Base-by-base conservation (phyloP, 2,888 invertebrate genomes). In the Thalpophila matura region DNA sequence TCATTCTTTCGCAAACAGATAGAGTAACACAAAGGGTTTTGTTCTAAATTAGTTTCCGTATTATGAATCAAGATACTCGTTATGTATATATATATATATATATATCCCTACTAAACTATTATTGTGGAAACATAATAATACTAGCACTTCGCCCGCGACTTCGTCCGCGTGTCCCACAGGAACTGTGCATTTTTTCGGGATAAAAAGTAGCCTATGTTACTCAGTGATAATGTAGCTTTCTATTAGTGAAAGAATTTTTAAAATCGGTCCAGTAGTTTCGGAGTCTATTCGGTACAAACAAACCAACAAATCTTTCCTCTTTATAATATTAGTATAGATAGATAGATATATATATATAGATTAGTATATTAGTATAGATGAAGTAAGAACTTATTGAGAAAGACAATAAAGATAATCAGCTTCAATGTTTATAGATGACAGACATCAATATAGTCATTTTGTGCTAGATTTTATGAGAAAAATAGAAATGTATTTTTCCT, bases 11-110 rank as follows among this genome's bases (percentile, higher is more conserved):
- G 59, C 37, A 53, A 63, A 60, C 56, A 58, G 16, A 56, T 22
- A 33, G 38, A n/a, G n/a, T n/a, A n/a, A n/a, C n/a, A 79, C 79
- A 81, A 80, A 79, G 79, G 79, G 64, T 74, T 79, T 77, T 80
- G 77, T 79, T 69, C 22, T 45, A 37, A 65, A 53, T 33, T 38
- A n/a, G 29, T 58, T 79, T 77, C 77, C 77, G 58, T 56, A 16
- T 56, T 56, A 35, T 67, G 59, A 67, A 51, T 65, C 58, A 60
- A 58, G 53, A 47, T 24, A 54, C n/a, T n/a, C n/a, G n/a, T n/a
- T n/a, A n/a, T n/a, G 0, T 29, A 42, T 46, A 14, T 14, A 1
- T 29, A 38, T 3, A 3, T 31, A 53, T 31, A 5, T 58, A 47
- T 20, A 47, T 33, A 33, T 29, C 22, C 12, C 10, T 40, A 40